Conservation (phyloP, 1,140 invertebrate genomes). For the honey bee (Apis mellifera) region DNA sequence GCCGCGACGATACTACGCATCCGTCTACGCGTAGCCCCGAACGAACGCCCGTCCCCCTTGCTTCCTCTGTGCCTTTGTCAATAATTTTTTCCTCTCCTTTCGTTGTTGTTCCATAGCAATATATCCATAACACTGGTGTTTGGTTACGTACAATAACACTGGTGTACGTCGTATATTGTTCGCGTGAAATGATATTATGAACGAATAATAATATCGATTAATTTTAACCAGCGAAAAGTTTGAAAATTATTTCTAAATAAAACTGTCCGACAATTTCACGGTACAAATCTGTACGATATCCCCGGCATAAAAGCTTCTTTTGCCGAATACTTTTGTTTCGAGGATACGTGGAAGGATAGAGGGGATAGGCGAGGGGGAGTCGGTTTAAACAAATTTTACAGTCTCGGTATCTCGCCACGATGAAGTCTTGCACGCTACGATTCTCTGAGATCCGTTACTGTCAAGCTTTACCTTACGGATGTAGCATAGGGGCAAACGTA, state of each 20-base stretch:
- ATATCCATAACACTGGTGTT: no score
- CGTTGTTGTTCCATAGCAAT: background rate
- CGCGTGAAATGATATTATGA: no score
- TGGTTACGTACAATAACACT: no score
- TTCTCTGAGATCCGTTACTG: slow-evolving; percentile 19
- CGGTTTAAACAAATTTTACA: slow-evolving; percentile 29
- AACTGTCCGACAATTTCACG: no score
- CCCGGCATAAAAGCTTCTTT: background rate
- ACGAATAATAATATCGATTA: no score
- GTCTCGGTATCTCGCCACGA: background rate
- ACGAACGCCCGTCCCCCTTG: slow-evolving; percentile 5
- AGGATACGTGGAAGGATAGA: background rate
- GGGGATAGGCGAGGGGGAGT: background rate
- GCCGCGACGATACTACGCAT: background rate
- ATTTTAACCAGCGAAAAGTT: no score
- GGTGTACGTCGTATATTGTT: no score
- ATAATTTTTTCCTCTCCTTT: background rate
- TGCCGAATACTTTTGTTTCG: no score
- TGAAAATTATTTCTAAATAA: no score
- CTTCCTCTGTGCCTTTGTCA: background rate
- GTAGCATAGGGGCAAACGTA: background rate
- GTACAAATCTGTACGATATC: no score
- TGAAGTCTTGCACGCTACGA: background rate
- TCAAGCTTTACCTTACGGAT: background rate
- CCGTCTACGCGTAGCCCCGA: slow-evolving; percentile 43